Evolutionary conservation across 2,797 vertebrate species (phyloP).

Genomic region (Paratrypauchen microcephalus): DNA sequence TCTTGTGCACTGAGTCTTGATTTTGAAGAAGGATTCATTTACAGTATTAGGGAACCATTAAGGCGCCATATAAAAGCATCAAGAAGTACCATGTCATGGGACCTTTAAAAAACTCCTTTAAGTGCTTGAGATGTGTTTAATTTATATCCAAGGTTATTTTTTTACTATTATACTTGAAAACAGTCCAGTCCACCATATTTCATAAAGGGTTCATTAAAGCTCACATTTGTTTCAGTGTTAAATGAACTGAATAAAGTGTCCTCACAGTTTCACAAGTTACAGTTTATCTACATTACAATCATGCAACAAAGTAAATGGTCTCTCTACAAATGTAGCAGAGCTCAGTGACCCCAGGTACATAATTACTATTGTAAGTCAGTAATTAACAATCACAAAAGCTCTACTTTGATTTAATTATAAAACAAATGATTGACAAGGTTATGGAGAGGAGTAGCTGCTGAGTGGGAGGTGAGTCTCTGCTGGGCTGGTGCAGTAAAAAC

Average conservation of each 20-base stretch:
- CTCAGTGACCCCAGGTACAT: not conserved
- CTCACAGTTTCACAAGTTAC: not conserved
- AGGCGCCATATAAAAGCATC: too few relatives aligned
- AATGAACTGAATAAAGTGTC: not conserved
- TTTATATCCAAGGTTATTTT: too few relatives aligned
- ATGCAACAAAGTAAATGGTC: not conserved
- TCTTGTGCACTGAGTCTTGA: too few relatives aligned
- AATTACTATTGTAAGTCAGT: not conserved
- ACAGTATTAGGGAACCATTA: too few relatives aligned
- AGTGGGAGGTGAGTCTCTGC: not conserved
- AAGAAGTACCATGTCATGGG: too few relatives aligned
- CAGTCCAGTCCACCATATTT: too few relatives aligned
- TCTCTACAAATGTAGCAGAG: not conserved
- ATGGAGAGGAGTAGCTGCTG: not conserved
- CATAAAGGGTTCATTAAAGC: not conserved
- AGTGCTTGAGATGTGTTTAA: too few relatives aligned
- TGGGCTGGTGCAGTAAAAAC: not conserved
- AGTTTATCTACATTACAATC: not conserved
- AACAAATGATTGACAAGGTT: constrained; percentile 9
- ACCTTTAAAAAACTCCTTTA: too few relatives aligned
- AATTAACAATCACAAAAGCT: constrained; percentile 4
- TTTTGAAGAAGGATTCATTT: too few relatives aligned
- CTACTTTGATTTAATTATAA: not conserved
- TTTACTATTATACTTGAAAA: too few relatives aligned
- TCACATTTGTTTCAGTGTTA: not conserved